A percentile compares a stretch with the other conserved stretches of the same genome.
Evolutionary conservation across 2,888 invertebrate species (phyloP).

Genomic region (Drosophila nr. fundita): DNA sequence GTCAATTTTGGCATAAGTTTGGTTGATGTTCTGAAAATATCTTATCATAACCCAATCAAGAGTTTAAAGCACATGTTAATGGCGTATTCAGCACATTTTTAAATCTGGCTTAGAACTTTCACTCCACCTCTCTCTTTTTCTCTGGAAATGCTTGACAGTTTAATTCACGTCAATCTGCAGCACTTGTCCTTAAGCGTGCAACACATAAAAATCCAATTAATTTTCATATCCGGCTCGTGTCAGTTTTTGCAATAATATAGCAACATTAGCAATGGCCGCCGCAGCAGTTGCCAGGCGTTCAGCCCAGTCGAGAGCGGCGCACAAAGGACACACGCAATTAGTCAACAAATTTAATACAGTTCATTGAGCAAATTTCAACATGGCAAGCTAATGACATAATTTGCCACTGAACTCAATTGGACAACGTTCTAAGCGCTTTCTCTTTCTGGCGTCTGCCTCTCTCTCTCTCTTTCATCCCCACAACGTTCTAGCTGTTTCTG

Average conservation of each 20-base stretch:
- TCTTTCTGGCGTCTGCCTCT: neutral
- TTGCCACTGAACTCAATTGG: conserved; percentile 59
- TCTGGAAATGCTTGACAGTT: conserved; percentile 18
- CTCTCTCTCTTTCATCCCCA: too few species aligned
- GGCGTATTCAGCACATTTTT: neutral
- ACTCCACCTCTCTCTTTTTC: too few species aligned
- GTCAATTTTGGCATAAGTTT: neutral
- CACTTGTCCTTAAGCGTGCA: conserved; percentile 25
- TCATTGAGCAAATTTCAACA: conserved; percentile 72
- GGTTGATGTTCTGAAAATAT: neutral
- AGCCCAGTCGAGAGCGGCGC: conserved; percentile 10
- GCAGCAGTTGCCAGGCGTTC: neutral
- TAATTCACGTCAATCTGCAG: conserved; percentile 25
- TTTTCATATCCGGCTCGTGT: conserved; percentile 59
- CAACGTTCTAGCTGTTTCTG: neutral
- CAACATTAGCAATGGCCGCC: conserved; percentile 22
- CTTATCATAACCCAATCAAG: neutral
- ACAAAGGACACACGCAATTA: conserved; percentile 67
- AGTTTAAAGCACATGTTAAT: neutral
- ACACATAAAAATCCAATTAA: conserved; percentile 70
- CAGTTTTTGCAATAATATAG: conserved; percentile 35
- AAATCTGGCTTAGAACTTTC: neutral
- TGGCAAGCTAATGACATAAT: conserved; percentile 72
- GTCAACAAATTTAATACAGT: conserved; percentile 73
- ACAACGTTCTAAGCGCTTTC: conserved; percentile 30